Conservation (phyloP, 2,888 invertebrate species). For the Teleiodes luculella region DNA sequence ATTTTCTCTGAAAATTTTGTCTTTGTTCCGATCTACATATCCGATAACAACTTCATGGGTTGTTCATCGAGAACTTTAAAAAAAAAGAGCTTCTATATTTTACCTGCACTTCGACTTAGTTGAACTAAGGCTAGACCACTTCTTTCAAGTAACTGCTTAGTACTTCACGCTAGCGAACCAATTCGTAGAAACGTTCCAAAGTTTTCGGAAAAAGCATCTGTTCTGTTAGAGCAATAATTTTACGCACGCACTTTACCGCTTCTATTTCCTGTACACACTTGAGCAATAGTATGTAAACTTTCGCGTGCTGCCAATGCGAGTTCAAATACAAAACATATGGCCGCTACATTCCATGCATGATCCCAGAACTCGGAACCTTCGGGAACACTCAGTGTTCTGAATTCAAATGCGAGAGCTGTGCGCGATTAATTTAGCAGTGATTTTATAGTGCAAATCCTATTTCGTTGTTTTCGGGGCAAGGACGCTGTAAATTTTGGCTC, state of each 20-base stretch:
- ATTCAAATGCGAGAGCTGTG: background rate
- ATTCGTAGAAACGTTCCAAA: background rate
- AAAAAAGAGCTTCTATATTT: too few relatives aligned
- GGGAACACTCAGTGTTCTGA: constrained; percentile 51
- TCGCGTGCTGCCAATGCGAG: constrained; percentile 39
- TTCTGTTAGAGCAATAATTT: background rate
- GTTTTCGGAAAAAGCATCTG: background rate
- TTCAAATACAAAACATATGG: constrained; percentile 62
- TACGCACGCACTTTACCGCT: constrained; percentile 17
- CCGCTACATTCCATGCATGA: constrained; percentile 19
- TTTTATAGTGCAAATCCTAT: constrained; percentile 35
- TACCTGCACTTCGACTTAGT: too few relatives aligned
- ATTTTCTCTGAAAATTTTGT: too few relatives aligned
- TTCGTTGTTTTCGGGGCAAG: background rate
- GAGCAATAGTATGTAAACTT: constrained; percentile 20
- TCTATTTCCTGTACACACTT: background rate
- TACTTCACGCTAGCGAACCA: too few relatives aligned
- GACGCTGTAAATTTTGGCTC: background rate
- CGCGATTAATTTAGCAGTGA: constrained; percentile 27
- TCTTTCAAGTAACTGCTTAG: too few relatives aligned
- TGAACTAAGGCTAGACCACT: too few relatives aligned
- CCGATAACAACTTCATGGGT: too few relatives aligned
- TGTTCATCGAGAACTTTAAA: too few relatives aligned
- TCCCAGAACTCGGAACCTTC: constrained; percentile 28
- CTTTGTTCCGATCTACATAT: too few relatives aligned